Evolutionary conservation across 2,797 vertebrate genomes (phyloP).

Genomic region (Miichthys miiuy): DNA sequence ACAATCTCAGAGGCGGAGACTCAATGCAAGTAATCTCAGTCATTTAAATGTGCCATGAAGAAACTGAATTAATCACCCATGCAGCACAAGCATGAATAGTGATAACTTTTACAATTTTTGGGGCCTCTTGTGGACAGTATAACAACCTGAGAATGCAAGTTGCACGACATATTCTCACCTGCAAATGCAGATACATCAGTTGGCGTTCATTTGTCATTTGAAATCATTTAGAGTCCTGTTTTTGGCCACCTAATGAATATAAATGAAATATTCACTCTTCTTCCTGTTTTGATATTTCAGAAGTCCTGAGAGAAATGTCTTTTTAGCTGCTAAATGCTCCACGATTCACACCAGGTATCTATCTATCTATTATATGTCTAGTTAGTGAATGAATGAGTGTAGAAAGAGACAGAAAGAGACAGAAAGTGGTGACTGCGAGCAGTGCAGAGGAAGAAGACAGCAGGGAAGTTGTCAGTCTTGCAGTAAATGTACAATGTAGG

Average conservation of each 20-base stretch:
- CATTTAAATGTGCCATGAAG: conserved; percentile 1
- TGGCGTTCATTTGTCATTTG: neutral
- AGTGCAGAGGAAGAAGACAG: no score
- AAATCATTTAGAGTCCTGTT: neutral
- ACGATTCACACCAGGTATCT: neutral
- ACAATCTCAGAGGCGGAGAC: conserved; percentile 11
- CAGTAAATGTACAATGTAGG: no score
- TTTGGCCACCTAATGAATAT: neutral
- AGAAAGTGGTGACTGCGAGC: no score
- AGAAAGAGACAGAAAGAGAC: no score
- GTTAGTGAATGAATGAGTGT: no score
- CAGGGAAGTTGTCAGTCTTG: no score
- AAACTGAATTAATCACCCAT: neutral
- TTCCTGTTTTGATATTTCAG: neutral
- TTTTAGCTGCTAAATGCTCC: neutral
- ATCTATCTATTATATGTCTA: no score
- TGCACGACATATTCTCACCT: neutral
- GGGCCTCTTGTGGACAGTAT: neutral
- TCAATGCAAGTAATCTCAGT: conserved; percentile 1
- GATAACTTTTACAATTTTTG: neutral
- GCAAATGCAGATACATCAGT: neutral
- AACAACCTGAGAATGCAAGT: neutral
- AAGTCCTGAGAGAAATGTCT: neutral
- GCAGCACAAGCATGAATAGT: neutral
- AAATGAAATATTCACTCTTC: conserved; percentile 1